phyloP scores from a whole-genome alignment of 2,888 invertebrate genomes.

The Scrobipalpa atriplicella region DNA sequence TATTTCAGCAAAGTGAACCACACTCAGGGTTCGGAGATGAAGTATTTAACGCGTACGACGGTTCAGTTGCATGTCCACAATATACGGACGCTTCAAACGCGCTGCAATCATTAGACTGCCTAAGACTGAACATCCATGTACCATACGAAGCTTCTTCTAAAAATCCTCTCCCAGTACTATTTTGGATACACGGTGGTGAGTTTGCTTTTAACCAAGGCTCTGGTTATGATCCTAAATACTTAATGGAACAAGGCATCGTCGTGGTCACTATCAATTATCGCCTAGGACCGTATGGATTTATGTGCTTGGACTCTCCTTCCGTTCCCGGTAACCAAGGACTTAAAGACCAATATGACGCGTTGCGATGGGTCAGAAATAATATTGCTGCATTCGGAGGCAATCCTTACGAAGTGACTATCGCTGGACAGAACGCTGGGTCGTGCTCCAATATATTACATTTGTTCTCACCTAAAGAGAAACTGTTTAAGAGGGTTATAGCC shows the following conservation, averaged over 20 bases:
- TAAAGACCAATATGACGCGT: constrained; percentile 68
- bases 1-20: constrained; percentile 58
- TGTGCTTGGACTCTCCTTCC: constrained; percentile 66
- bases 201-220: constrained; percentile 60
- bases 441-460: constrained; percentile 66
- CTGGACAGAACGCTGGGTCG: constrained; percentile 70
- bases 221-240: constrained; percentile 54
- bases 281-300: constrained; percentile 72
- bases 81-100: constrained; percentile 32
- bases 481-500: constrained; percentile 68
- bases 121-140: constrained; percentile 84
- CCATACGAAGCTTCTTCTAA: constrained; percentile 60
- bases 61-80: constrained; percentile 66
- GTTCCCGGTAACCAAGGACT: constrained; percentile 73
- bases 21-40: constrained; percentile 57
- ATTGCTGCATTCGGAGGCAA: constrained; percentile 73
- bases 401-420: constrained; percentile 69
- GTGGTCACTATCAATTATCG: constrained; percentile 73
- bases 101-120: constrained; percentile 77
- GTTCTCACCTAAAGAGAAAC: constrained; percentile 64
- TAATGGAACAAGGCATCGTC: constrained; percentile 65
- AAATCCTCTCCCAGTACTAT: constrained; percentile 68
- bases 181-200: constrained; percentile 73
- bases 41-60: constrained; percentile 64
- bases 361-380: constrained; percentile 68